A percentile compares a stretch with the other conserved stretches of the same genome.
Conservation (phyloP, 2,113 vertebrate genomes). For the Tupaia tana region DNA sequence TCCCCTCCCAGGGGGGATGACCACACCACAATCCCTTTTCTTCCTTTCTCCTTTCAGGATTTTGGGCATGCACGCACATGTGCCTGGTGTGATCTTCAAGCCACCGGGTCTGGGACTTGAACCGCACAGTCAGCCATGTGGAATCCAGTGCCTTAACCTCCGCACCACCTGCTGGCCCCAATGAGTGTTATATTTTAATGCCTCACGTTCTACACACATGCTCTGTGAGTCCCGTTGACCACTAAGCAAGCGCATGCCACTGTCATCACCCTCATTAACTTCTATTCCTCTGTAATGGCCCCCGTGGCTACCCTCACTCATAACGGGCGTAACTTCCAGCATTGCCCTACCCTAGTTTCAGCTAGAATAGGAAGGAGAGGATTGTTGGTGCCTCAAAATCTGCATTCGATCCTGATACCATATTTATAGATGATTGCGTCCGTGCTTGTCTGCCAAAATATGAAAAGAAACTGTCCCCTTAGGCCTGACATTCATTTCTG, state of each 20-base stretch:
- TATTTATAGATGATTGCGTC: not conserved
- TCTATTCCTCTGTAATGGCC: not conserved
- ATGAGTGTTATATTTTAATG: not conserved
- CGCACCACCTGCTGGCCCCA: too few relatives aligned
- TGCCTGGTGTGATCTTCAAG: too few relatives aligned
- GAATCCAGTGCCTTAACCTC: too few relatives aligned
- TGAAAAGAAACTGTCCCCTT: not conserved
- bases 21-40: too few relatives aligned
- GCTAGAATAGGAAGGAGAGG: too few relatives aligned
- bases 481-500: not conserved
- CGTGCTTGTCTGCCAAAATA: not conserved
- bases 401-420: not conserved
- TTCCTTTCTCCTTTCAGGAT: too few relatives aligned
- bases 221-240: fast-evolving
- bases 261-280: not conserved
- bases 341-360: not conserved
- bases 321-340: not conserved
- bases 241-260: fast-evolving
- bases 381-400: not conserved
- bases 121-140: too few relatives aligned
- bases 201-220: fast-evolving
- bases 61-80: too few relatives aligned
- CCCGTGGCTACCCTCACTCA: fast-evolving
- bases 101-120: too few relatives aligned
- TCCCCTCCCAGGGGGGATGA: too few relatives aligned